phyloP scores from a whole-genome alignment of 2,888 invertebrate genomes.

The Bimastos eiseni region DNA sequence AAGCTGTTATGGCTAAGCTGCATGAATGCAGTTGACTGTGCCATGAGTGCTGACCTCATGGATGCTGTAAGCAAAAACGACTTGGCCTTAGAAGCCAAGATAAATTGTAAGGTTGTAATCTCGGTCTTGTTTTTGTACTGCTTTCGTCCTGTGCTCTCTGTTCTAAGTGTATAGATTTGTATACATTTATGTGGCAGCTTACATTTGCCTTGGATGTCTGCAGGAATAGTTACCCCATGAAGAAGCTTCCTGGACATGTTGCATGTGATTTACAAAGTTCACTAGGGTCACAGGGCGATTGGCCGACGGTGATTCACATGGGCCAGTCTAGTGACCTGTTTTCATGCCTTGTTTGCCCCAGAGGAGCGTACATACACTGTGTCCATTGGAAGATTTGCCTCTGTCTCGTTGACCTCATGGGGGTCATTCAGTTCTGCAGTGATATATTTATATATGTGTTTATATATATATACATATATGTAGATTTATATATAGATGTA shows the following conservation, averaged over 20 bases:
- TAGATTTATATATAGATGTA: no score
- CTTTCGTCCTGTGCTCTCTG: neutral
- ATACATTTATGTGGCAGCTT: no score
- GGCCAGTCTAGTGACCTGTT: neutral
- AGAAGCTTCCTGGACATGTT: neutral
- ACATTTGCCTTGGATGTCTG: neutral
- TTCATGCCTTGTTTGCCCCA: neutral
- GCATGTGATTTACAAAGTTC: conserved; percentile 3
- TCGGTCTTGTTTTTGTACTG: neutral
- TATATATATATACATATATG: no score
- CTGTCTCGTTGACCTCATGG: neutral
- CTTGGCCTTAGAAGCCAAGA: neutral
- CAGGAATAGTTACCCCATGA: neutral
- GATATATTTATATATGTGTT: no score
- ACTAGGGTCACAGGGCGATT: conserved; percentile 5
- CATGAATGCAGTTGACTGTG: neutral
- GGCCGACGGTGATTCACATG: neutral
- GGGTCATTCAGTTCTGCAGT: neutral
- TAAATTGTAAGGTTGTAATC: neutral
- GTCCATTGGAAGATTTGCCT: neutral
- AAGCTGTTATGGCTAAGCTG: conserved; percentile 1
- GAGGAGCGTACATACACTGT: neutral
- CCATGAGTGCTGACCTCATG: neutral
- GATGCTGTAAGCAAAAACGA: neutral
- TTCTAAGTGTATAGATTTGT: neutral